Conservation (phyloP, 2,113 vertebrate genomes). For the Balaenoptera acutorostrata region DNA sequence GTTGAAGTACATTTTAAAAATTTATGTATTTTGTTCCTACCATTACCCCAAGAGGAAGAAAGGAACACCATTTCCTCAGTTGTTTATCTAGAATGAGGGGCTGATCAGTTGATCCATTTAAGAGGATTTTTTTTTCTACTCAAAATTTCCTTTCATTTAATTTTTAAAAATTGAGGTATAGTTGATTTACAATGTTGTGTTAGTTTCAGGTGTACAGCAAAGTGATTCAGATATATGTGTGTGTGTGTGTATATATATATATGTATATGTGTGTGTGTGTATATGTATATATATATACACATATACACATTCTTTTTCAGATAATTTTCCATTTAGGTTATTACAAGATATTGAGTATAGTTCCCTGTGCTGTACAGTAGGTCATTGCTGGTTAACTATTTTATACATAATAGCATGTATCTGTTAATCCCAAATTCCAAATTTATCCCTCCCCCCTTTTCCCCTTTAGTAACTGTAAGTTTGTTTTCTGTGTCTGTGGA, state of each 20-base stretch:
- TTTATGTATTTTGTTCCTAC: not conserved
- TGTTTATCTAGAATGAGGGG: not conserved
- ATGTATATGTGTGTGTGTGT: no score
- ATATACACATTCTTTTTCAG: not conserved
- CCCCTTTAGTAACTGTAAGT: not conserved
- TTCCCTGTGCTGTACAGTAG: not conserved
- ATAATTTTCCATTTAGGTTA: not conserved
- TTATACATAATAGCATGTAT: not conserved
- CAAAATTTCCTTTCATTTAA: not conserved
- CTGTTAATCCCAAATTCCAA: not conserved
- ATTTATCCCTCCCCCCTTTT: not conserved
- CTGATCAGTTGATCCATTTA: not conserved
- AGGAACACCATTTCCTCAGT: not conserved
- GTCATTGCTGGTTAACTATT: not conserved
- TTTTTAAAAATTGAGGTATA: not conserved
- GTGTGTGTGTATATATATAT: no score
- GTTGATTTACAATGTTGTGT: not conserved
- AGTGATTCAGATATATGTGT: not conserved
- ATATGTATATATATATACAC: no score
- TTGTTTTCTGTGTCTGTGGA: not conserved
- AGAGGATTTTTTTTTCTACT: not conserved
- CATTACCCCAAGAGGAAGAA: not conserved
- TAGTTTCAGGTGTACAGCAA: not conserved
- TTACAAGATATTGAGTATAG: not conserved
- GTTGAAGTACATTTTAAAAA: not conserved